Conservation (phyloP, 2,797 vertebrate genomes). For the Coilia nasus region DNA sequence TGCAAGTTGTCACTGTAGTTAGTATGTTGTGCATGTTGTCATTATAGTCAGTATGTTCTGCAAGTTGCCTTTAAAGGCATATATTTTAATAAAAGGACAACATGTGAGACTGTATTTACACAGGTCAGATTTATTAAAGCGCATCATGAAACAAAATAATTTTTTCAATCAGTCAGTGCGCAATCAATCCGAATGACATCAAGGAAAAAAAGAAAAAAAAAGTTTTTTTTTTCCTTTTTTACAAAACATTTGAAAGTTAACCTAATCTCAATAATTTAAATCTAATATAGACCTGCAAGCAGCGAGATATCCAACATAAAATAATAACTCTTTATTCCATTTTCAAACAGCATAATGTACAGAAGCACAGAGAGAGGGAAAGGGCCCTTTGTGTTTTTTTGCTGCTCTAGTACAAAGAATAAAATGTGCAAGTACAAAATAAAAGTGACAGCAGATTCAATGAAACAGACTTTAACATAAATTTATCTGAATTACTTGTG, state of each 20-base stretch:
- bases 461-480: neutral
- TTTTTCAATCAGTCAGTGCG: slow-evolving; percentile 5
- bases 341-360: slow-evolving; percentile 61
- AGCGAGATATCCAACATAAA: slow-evolving; percentile 66
- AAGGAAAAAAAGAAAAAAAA: slow-evolving; percentile 65
- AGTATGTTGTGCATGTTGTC: no score
- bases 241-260: slow-evolving; percentile 79
- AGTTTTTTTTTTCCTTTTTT: slow-evolving; percentile 73
- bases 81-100: slow-evolving; percentile 27
- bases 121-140: slow-evolving; percentile 9
- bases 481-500: neutral
- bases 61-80: no score
- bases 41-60: no score
- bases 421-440: slow-evolving; percentile 41
- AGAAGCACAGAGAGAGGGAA: slow-evolving; percentile 57
- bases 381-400: slow-evolving; percentile 55
- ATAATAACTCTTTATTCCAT: slow-evolving; percentile 60
- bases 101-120: neutral
- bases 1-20: no score
- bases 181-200: slow-evolving; percentile 18
- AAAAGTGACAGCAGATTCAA: slow-evolving; percentile 4
- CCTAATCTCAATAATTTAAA: slow-evolving; percentile 67
- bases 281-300: slow-evolving; percentile 67
- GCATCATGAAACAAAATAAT: slow-evolving; percentile 8
- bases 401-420: slow-evolving; percentile 70